These are phyloP conservation scores for Hylaeus volcanicus DNA, from an alignment of 1,140 invertebrate species.

Conservation along the genomic window DNA sequence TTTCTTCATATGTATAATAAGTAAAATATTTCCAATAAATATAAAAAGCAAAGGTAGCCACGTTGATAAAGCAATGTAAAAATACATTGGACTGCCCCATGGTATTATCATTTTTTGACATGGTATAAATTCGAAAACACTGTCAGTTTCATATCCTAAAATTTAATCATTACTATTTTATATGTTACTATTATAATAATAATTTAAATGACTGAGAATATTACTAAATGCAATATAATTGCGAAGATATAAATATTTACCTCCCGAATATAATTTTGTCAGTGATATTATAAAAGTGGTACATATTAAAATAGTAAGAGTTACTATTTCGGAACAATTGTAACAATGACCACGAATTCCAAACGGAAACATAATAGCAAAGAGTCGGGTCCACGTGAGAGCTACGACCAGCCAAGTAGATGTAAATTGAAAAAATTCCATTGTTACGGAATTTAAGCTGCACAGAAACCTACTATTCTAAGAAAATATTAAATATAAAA, in stretches of 20 bases:
- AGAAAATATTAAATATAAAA: slow-evolving; percentile 29
- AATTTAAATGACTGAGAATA: background rate
- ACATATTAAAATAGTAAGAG: slow-evolving; percentile 59
- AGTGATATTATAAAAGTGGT: slow-evolving; percentile 66
- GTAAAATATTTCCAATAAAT: slow-evolving; percentile 72
- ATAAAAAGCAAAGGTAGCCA: slow-evolving; percentile 75
- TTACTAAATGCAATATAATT: background rate
- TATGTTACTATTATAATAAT: background rate
- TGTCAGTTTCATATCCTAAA: slow-evolving; percentile 75
- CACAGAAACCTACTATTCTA: slow-evolving; percentile 69
- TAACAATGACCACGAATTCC: slow-evolving; percentile 52
- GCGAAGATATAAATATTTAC: slow-evolving; percentile 43
- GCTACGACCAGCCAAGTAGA: slow-evolving; percentile 70
- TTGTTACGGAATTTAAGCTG: slow-evolving; percentile 62
- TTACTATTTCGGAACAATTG: slow-evolving; percentile 61
- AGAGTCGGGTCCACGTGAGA: slow-evolving; percentile 68
- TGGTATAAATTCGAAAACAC: slow-evolving; percentile 73
- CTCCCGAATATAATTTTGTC: slow-evolving; percentile 69
- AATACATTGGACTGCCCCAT: slow-evolving; percentile 71
- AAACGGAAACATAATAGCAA: slow-evolving; percentile 68
- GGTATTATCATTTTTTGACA: slow-evolving; percentile 69
- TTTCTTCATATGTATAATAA: slow-evolving; percentile 70
- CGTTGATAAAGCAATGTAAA: slow-evolving; percentile 74
- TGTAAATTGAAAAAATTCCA: slow-evolving; percentile 72
- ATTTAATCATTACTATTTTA: slow-evolving; percentile 10